Evolutionary conservation across 92 coral and sea anemone genomes (phyloP).

Genomic region (Plumapathes pennacea): DNA sequence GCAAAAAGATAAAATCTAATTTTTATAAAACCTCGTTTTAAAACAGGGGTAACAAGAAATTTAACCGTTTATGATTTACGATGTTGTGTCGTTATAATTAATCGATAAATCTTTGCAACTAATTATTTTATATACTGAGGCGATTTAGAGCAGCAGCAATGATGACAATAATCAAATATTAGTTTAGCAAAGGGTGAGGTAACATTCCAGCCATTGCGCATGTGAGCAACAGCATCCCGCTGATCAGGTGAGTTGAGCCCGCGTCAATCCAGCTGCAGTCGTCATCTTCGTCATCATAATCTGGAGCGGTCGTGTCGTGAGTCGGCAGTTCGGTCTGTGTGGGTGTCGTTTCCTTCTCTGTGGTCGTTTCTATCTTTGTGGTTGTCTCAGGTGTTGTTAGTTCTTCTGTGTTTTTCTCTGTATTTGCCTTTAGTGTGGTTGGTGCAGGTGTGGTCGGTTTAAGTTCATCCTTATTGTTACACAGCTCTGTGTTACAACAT

Average conservation of each 20-base stretch:
- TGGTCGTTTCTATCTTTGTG: not conserved
- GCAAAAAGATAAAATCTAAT: no score
- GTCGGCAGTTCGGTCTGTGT: not conserved
- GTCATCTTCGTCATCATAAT: constrained; percentile 3
- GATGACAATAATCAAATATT: no score
- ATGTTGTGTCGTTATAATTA: no score
- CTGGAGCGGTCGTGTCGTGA: not conserved
- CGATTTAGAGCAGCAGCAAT: no score
- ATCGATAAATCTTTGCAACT: no score
- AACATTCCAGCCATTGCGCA: constrained; percentile 12
- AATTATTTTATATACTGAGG: no score
- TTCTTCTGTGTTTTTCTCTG: not conserved
- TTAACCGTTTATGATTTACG: no score
- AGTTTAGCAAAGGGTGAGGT: not conserved
- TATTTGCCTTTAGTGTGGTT: not conserved
- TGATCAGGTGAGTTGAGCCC: constrained; percentile 7
- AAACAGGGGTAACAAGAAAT: no score
- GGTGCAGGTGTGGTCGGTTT: constrained; percentile 9
- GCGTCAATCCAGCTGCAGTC: constrained; percentile 15
- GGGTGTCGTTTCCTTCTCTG: no score
- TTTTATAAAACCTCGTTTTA: no score
- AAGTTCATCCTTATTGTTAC: constrained; percentile 32
- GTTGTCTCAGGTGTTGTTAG: not conserved
- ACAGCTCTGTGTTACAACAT: constrained; percentile 50
- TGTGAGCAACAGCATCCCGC: constrained; percentile 18